Base-by-base conservation (phyloP, 2,113 vertebrate genomes). In the Mesitornis unicolor region DNA sequence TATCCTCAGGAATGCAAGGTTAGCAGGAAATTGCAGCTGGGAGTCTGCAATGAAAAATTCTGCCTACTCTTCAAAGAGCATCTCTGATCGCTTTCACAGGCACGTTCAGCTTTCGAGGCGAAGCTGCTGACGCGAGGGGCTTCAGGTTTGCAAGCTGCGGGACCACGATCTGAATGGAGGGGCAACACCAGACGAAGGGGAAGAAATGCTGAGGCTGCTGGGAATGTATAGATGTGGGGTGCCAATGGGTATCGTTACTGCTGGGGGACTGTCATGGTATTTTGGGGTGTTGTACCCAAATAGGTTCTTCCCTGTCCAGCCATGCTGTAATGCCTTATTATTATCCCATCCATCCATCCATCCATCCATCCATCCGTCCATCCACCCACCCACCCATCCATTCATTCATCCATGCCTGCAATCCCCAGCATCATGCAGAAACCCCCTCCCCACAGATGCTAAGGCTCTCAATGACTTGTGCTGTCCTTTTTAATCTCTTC, bases 11-110 rank as follows among this genome's bases (percentile, higher is more conserved):
- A 97, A 94, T 95, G 96, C 96, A 96, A 94, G 76, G 88, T 56
- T 93, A 97, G 93, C 93, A 96, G 95, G 90, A 96, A 97, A 95
- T 78, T 68, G 85, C 93, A 97, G 96, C 95, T 96, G 96, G 88
- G 80, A 77, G 84, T 90, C 79, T 57, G 88, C 36, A 88, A 81
- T 42, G 88, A 95, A 59, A 88, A 90, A 78, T 94, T 93, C 83
- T 96, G 95, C 88, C 29, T 33, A 90, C 64, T 90, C 90, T 94
- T 96, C 93, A 96, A 96, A 97, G 93, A 95, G 90, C 92, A 93
- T 88, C 79, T 84, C 93, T 89, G 92, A 93, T 94, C 7, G 3
- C 86, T 95, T 91, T 87, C 94, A 79, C 96, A 91, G 91, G 84
- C 91, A 75, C 0, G 0, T 85, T 95, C 87, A 60, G 65, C 80